phyloP scores from a whole-genome alignment of 2,888 invertebrate species.

The Tanytarsus gracilentus region DNA sequence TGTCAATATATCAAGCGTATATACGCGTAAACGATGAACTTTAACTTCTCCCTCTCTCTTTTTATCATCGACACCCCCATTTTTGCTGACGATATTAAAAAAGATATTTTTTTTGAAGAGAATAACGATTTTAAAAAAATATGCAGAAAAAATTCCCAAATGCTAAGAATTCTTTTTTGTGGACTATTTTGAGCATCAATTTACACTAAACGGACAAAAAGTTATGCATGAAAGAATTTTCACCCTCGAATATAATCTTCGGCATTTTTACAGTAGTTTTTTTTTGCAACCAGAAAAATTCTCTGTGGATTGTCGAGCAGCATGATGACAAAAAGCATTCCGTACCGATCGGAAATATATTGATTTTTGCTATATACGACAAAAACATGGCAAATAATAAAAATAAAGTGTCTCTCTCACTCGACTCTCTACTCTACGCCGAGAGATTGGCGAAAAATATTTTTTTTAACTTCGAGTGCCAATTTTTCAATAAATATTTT shows the following conservation, averaged over 20 bases:
- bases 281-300: background rate
- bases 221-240: no score
- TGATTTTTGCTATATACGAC: background rate
- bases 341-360: background rate
- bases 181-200: no score
- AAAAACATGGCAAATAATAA: background rate
- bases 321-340: conserved; percentile 8
- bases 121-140: no score
- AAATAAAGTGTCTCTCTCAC: background rate
- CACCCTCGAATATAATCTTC: no score
- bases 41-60: conserved; percentile 4
- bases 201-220: no score
- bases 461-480: conserved; percentile 11
- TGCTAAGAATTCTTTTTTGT: no score
- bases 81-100: background rate
- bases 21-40: conserved; percentile 28
- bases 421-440: background rate
- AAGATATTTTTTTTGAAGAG: no score
- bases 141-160: no score
- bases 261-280: no score
- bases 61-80: background rate
- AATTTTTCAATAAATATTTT: conserved; percentile 10
- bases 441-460: background rate
- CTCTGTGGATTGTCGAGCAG: background rate
- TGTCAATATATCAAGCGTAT: conserved; percentile 28